Evolutionary conservation across 2,797 vertebrate species (phyloP).

Genomic region (Trachops cirrhosus): DNA sequence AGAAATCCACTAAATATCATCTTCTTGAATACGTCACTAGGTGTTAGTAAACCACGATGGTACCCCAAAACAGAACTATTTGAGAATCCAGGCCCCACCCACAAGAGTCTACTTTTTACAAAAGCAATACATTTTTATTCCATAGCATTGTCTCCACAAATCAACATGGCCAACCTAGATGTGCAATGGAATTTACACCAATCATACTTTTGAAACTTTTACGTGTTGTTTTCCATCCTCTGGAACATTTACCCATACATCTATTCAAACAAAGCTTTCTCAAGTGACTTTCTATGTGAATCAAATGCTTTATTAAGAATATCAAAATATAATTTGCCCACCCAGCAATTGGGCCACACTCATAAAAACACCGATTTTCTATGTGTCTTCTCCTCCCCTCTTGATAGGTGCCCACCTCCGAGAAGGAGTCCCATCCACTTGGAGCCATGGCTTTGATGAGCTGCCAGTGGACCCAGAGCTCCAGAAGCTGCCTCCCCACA

Average conservation of each 20-base stretch:
- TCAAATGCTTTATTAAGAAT: neutral
- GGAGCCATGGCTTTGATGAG: neutral
- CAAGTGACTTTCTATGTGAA: neutral
- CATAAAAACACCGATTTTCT: neutral
- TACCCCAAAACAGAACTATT: neutral
- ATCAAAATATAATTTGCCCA: neutral
- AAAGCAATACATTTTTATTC: neutral
- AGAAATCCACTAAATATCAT: neutral
- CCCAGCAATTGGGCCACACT: neutral
- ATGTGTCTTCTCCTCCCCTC: neutral
- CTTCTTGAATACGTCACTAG: neutral
- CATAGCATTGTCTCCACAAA: neutral
- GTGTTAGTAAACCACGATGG: neutral
- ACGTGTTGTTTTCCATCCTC: neutral
- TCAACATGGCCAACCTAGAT: conserved; percentile 39
- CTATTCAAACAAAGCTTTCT: neutral
- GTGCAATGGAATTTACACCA: neutral
- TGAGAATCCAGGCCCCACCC: neutral
- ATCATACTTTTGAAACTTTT: neutral
- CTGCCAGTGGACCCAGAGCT: neutral
- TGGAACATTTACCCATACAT: neutral
- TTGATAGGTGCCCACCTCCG: no score
- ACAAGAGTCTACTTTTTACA: neutral
- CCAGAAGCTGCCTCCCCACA: neutral
- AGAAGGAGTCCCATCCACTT: neutral